phyloP scores from a whole-genome alignment of 1,140 invertebrate species.

The Trachymyrmex septentrionalis region DNA sequence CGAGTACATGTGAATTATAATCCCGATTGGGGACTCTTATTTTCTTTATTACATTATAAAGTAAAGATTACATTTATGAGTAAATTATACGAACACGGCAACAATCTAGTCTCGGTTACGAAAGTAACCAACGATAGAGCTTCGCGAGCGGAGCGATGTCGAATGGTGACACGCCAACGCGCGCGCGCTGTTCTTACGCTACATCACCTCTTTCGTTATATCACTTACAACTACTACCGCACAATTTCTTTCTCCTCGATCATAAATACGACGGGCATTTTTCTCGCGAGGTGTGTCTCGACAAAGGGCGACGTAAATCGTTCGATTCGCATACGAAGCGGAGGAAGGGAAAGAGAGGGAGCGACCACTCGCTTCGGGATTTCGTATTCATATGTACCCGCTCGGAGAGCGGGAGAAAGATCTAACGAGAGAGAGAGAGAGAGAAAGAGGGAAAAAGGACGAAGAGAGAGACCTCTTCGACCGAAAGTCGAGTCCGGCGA shows the following conservation, averaged over 20 bases:
- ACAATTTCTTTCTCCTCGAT: conserved; percentile 16
- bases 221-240: background rate
- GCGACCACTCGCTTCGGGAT: background rate
- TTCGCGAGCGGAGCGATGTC: background rate
- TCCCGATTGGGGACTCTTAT: background rate
- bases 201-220: conserved; percentile 14
- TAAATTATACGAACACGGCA: conserved; percentile 17
- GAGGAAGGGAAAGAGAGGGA: conserved; percentile 18
- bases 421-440: background rate
- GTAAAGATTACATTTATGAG: conserved; percentile 29
- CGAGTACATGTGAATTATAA: too few species aligned
- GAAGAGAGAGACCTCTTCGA: background rate
- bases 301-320: conserved; percentile 25
- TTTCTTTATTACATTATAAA: background rate
- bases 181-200: background rate
- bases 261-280: conserved; percentile 28
- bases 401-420: background rate
- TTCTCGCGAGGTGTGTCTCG: conserved; percentile 19
- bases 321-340: conserved; percentile 24
- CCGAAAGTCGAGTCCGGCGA: conserved; percentile 4
- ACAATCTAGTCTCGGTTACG: conserved; percentile 32
- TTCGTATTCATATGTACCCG: conserved; percentile 35
- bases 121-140: conserved; percentile 32
- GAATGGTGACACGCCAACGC: conserved; percentile 29
- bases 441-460: background rate